Base-by-base conservation (phyloP, 2,888 invertebrate genomes). In the Melolontha melolontha region DNA sequence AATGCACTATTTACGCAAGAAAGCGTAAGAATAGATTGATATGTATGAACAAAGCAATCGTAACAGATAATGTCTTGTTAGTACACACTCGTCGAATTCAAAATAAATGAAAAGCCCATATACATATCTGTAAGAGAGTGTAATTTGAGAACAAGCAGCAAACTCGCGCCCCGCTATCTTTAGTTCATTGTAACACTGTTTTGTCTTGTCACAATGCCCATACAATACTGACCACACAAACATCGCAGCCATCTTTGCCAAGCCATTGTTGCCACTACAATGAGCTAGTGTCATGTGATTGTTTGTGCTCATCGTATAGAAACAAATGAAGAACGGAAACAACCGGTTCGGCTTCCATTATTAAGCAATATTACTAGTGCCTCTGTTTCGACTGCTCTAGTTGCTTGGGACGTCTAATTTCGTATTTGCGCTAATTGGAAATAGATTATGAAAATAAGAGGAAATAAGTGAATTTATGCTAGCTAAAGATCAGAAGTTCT, bases 321-420 rank as follows among this genome's bases (percentile, higher is more conserved):
- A 79, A 79, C 79, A 78, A 79, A 79, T 79, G 79, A 79, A 79
- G 79, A 79, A 79, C 79, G 79, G 79, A 79, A 79, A 79, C 79
- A 77, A 78, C 77, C 77, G 77, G 78, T 79, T 79, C 78, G 78
- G 77, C 78, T 78, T 74, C 79, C 75, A 79, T 79, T 79, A 79
- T 79, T 76, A 77, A 76, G 77, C 78, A 77, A 77, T 79, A 77
- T 71, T 75, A 64, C 64, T 54, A 49, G 68, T 51, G 47, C 50
- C 63, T 63, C 52, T 52, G 39, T 57, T 47, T 54, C 54, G 52
- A 22, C 73, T 72, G 75, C 70, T 73, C 70, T 74, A 73, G 73
- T 78, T 78, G 77, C 78, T 70, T 71, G 72, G 44, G 22, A n/a
- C n/a, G 59, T 73, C 72, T 77, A 78, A 78, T 78, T 78, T 77